A percentile compares a stretch with the other conserved stretches of the same genome.
Conservation (phyloP, 2,888 invertebrate species). For the Epinotia brunnichana region DNA sequence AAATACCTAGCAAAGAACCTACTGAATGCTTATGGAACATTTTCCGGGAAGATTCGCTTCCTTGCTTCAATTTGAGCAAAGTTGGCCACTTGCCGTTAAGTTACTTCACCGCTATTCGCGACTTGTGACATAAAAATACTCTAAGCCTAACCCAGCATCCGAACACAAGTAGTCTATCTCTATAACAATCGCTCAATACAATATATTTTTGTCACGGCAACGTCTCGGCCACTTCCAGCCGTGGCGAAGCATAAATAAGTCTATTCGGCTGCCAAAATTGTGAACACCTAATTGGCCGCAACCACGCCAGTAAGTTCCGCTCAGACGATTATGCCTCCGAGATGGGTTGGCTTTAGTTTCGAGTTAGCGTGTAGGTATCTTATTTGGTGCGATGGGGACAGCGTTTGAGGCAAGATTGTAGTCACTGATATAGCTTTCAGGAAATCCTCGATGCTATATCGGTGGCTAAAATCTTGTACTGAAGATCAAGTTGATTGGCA, state of each 20-base stretch:
- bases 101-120: not conserved
- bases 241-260: constrained; percentile 21
- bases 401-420: not conserved
- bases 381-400: not conserved
- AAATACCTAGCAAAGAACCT: not conserved
- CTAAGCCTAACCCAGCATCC: not conserved
- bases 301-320: constrained; percentile 33
- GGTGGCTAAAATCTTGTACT: not conserved
- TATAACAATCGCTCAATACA: not conserved
- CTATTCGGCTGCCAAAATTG: constrained; percentile 38
- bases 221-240: constrained; percentile 21
- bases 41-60: not conserved
- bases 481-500: not conserved
- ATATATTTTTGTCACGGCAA: not conserved
- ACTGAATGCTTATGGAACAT: no score
- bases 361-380: constrained; percentile 3
- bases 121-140: not conserved
- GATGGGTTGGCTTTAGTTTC: constrained; percentile 7
- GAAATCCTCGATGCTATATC: not conserved
- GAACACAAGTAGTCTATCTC: not conserved
- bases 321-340: constrained; percentile 18
- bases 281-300: constrained; percentile 32
- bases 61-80: not conserved
- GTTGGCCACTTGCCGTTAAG: not conserved
- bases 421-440: not conserved